Percentiles rank a stretch among this genome's conserved stretches.
phyloP scores from a whole-genome alignment of 2,888 invertebrate species.

The Vesta saturnalis region DNA sequence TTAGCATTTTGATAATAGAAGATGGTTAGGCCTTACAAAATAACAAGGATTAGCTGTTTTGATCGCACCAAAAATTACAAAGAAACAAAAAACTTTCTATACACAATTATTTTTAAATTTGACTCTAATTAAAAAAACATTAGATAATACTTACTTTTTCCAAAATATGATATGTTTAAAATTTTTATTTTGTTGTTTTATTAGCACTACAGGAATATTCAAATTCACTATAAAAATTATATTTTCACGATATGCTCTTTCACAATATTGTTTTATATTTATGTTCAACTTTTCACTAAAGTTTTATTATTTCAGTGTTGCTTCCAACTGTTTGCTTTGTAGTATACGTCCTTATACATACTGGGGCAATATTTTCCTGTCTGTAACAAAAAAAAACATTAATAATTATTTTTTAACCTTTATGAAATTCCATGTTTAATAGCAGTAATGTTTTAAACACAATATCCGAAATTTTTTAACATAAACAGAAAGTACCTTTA shows the following conservation, averaged over 20 bases:
- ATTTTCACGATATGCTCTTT: conserved; percentile 31
- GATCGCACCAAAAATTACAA: conserved; percentile 17
- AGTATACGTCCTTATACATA: conserved; percentile 92
- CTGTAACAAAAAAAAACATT: conserved; percentile 63
- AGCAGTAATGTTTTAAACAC: too few relatives aligned
- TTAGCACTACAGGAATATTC: conserved; percentile 43
- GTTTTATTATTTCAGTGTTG: conserved; percentile 67
- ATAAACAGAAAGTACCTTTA: too few relatives aligned
- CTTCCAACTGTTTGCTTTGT: conserved; percentile 93
- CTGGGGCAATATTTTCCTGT: conserved; percentile 88
- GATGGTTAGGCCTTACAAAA: conserved; percentile 22
- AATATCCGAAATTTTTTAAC: too few relatives aligned
- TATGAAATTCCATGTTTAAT: too few relatives aligned
- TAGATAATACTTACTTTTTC: conserved; percentile 52
- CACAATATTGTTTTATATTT: conserved; percentile 39
- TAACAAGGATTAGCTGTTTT: conserved; percentile 21
- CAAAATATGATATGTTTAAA: conserved; percentile 59
- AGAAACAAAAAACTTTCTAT: conserved; percentile 28
- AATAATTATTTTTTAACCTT: too few relatives aligned
- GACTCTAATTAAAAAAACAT: conserved; percentile 48
- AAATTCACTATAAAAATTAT: conserved; percentile 36
- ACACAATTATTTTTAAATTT: conserved; percentile 30
- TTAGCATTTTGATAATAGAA: conserved; percentile 4
- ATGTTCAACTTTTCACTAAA: conserved; percentile 42
- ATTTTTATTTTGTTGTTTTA: conserved; percentile 45